Conservation (phyloP, 2,888 invertebrate species). For the Dryobota labecula region DNA sequence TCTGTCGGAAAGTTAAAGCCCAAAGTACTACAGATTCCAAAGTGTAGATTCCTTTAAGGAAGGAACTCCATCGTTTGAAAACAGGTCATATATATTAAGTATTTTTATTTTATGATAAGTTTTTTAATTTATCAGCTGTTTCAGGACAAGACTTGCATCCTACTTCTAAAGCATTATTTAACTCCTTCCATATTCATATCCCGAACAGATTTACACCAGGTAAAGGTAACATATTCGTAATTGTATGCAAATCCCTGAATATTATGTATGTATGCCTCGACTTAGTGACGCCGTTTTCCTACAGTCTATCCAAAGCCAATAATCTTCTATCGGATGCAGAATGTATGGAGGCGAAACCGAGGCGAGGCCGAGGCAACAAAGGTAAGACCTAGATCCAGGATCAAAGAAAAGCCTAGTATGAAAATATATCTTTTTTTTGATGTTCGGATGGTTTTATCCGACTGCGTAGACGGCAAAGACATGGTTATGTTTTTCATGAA, state of each 20-base stretch:
- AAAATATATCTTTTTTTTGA: neutral
- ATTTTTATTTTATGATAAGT: neutral
- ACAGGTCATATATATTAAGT: neutral
- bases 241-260: slow-evolving; percentile 55
- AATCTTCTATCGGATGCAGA: slow-evolving; percentile 52
- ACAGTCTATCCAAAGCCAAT: slow-evolving; percentile 41
- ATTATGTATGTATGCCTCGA: slow-evolving; percentile 58
- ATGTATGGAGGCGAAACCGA: slow-evolving; percentile 30
- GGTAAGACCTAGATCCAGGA: slow-evolving; percentile 23
- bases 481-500: too few species aligned
- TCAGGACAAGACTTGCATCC: neutral
- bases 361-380: slow-evolving; percentile 18
- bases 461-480: too few species aligned
- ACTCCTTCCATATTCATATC: slow-evolving; percentile 51
- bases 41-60: neutral
- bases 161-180: slow-evolving; percentile 28
- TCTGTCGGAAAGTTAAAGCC: neutral
- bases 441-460: too few species aligned
- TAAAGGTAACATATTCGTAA: slow-evolving; percentile 53
- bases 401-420: slow-evolving; percentile 12
- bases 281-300: slow-evolving; percentile 53
- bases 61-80: neutral
- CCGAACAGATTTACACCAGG: slow-evolving; percentile 49
- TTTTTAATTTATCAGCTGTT: slow-evolving; percentile 6
- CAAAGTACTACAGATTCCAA: too few species aligned